Conservation (phyloP, 1,140 invertebrate genomes). For the Meloidogyne hapla region DNA sequence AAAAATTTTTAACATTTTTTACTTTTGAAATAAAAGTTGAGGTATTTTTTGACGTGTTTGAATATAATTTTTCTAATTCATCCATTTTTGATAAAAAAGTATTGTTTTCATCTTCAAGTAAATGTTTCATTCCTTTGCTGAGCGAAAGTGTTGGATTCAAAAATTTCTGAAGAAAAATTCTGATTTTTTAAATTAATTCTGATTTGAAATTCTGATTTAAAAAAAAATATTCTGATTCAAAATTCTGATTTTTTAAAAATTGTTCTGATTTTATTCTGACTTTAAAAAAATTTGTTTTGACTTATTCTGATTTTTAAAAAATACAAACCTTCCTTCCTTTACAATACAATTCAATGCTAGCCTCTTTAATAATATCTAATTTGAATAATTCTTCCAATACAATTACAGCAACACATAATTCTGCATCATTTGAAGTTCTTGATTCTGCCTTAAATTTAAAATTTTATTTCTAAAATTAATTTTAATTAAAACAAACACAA, state of each 20-base stretch:
- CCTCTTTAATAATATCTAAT: background rate
- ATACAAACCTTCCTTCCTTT: background rate
- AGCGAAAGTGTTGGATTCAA: background rate
- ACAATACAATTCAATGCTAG: background rate
- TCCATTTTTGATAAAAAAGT: background rate
- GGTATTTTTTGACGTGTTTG: background rate
- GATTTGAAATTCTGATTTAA: background rate
- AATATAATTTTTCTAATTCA: background rate
- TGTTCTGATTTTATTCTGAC: too few relatives aligned
- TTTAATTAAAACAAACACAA: background rate
- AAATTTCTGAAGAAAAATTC: background rate
- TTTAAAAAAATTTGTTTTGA: too few relatives aligned
- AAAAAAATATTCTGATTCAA: background rate
- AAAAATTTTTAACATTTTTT: background rate
- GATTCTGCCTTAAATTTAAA: background rate
- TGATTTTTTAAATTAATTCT: too few relatives aligned
- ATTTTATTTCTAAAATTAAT: background rate
- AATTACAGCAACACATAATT: background rate
- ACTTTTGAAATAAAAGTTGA: background rate
- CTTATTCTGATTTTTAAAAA: background rate
- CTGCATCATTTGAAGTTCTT: background rate
- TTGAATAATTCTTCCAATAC: background rate
- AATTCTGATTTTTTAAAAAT: background rate
- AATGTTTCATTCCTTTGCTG: background rate
- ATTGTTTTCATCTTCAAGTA: background rate